A percentile compares a stretch with the other conserved stretches of the same genome.
These are phyloP conservation scores for Drosophila virilis DNA, from an alignment of 1,140 invertebrate genomes.

Conservation along the genomic window DNA sequence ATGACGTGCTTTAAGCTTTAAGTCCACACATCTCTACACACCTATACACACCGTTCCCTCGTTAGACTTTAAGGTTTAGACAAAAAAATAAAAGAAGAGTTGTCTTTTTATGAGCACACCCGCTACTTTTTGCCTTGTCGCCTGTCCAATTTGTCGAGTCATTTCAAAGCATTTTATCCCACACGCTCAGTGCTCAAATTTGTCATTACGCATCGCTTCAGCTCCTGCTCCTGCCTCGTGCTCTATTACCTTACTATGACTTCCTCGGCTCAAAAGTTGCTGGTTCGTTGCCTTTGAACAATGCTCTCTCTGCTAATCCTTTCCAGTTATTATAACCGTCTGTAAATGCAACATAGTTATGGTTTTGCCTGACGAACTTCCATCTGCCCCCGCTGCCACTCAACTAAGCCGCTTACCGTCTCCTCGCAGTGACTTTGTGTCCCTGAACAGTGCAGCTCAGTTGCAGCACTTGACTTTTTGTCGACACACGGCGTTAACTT, in stretches of 20 bases:
- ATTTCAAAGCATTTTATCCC: slow-evolving; percentile 36
- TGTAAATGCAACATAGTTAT: slow-evolving; percentile 69
- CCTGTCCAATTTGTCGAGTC: slow-evolving; percentile 36
- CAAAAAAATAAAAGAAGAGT: slow-evolving; percentile 22
- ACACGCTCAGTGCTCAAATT: slow-evolving; percentile 38
- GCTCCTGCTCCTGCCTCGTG: slow-evolving; percentile 2
- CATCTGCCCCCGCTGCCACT: slow-evolving; percentile 14
- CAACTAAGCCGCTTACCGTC: slow-evolving; percentile 61
- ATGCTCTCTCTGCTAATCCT: slow-evolving; percentile 65
- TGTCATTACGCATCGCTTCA: slow-evolving; percentile 55
- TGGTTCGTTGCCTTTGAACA: slow-evolving; percentile 42
- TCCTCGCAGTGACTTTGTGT: slow-evolving; percentile 35
- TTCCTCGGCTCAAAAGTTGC: slow-evolving; percentile 53
- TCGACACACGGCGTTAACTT: slow-evolving; percentile 28
- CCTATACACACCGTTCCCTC: neutral
- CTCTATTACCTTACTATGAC: slow-evolving; percentile 78
- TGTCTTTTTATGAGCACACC: slow-evolving; percentile 17
- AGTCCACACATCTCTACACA: neutral
- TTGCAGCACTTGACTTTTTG: slow-evolving; percentile 68
- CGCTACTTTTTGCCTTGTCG: neutral
- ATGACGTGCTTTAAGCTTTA: slow-evolving; percentile 30
- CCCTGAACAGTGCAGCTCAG: slow-evolving; percentile 29
- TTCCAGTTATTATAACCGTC: slow-evolving; percentile 61
- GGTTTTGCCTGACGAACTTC: slow-evolving; percentile 61
- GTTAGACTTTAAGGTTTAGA: neutral